Evolutionary conservation across 2,113 vertebrate genomes (phyloP), one percentile per base, ranked within the genome.

Genomic region (Ceuthmochares aereus): DNA sequence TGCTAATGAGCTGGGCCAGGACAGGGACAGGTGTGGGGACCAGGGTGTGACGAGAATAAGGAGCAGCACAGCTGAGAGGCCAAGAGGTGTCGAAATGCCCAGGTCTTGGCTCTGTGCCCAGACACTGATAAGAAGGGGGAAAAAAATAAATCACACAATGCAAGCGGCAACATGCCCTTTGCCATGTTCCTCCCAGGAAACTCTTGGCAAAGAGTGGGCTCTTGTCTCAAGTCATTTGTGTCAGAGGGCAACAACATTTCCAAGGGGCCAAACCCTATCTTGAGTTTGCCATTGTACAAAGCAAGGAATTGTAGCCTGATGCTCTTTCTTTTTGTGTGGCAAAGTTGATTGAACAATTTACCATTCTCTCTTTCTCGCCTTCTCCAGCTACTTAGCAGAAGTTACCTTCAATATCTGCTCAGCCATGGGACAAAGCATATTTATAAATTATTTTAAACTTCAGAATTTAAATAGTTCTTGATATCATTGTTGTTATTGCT

Each of bases 401-500:
- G 6, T 45, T 68, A 63, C 11, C n/a, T 77, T 84, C 47, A 87
- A 21, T 63, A 67, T 4, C 29, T 81, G 14, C 14, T 85, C 55
- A 77, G 32, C 23, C 32, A 59, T 17, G 18, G 59, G 37, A 77
- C 5, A 81, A 81, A 42, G 51, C 12, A 63, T 21, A 63, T 59
- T 77, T 89, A 51, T 81, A 74, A 69, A 74, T 47, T 32, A 40
- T 59, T 90, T 88, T 77, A 51, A 97, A 55, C n/a, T 74, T 66
- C 26, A 51, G 36, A 74, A 74, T 12, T 86, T 1, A 74, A 89
- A 80, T 22, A 67, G n/a, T 56, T 87, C 12, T 37, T 10, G 13
- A 17, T 34, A 56, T 70, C 4, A 9, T 72, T 60, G 16, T 25
- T 63, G 3, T 62, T 81, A 26, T 51, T 79, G 12, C 51, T 55